phyloP scores from a whole-genome alignment of 2,888 invertebrate species.

The Eristalinus sepulchralis region DNA sequence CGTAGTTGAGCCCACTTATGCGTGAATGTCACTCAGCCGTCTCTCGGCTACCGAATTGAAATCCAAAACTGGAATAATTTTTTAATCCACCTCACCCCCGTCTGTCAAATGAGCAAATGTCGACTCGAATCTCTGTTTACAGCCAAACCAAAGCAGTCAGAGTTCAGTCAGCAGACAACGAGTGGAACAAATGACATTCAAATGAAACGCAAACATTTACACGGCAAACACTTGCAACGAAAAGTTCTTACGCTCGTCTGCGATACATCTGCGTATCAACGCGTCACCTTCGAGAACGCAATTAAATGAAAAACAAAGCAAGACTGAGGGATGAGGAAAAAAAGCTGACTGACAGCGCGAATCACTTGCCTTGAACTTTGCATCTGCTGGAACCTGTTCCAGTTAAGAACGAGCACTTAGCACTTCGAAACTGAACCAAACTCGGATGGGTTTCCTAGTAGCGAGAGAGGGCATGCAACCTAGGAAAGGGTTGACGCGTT shows the following conservation, averaged over 20 bases:
- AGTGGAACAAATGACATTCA: neutral
- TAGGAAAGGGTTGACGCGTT: neutral
- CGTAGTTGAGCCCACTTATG: neutral
- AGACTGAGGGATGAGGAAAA: too few species aligned
- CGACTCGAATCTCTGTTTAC: neutral
- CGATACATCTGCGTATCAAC: neutral
- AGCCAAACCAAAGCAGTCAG: neutral
- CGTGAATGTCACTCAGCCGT: neutral
- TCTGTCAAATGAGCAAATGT: neutral
- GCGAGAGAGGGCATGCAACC: neutral
- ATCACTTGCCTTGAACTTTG: conserved; percentile 40
- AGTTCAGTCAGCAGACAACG: neutral
- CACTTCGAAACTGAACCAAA: neutral
- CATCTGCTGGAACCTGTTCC: conserved; percentile 1
- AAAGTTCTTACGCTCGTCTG: neutral
- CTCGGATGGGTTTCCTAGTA: neutral
- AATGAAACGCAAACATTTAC: neutral
- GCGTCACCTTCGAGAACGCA: neutral
- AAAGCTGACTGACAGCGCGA: neutral
- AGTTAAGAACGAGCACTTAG: neutral
- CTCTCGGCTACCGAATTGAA: neutral
- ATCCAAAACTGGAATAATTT: neutral
- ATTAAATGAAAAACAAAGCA: neutral
- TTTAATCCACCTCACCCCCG: neutral
- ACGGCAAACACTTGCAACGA: neutral